A percentile compares a stretch with the other conserved stretches of the same genome.
These are phyloP conservation scores for Drosophila yooni DNA, from an alignment of 2,888 invertebrate species.

Conservation along the genomic window DNA sequence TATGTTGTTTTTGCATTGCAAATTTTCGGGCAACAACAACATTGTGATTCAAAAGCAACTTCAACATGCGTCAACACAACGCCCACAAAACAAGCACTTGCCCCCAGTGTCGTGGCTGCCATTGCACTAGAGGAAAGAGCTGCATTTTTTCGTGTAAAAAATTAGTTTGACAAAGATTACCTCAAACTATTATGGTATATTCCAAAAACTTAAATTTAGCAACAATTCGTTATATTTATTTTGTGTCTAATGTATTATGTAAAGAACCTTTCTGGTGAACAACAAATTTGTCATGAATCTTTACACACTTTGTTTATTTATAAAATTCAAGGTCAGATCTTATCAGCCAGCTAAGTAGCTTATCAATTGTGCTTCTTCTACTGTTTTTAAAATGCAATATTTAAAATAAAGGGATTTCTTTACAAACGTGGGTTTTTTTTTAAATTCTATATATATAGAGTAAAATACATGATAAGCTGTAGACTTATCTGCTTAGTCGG, in stretches of 20 bases:
- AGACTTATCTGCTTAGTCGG: neutral
- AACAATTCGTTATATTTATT: neutral
- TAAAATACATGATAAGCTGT: neutral
- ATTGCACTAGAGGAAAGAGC: neutral
- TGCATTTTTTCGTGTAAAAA: neutral
- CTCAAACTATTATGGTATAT: neutral
- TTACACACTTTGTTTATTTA: neutral
- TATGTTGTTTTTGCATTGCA: slow-evolving; percentile 75
- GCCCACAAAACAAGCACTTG: slow-evolving; percentile 35
- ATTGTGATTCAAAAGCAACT: slow-evolving; percentile 57
- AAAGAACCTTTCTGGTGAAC: neutral
- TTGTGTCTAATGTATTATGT: neutral
- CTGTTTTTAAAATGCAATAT: neutral
- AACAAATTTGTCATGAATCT: too few relatives aligned
- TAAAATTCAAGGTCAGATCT: neutral
- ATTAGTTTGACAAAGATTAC: neutral
- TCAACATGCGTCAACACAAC: slow-evolving; percentile 67
- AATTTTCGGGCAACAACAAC: slow-evolving; percentile 54
- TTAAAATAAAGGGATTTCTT: neutral
- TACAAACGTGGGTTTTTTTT: neutral
- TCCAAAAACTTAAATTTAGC: neutral
- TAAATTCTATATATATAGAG: neutral
- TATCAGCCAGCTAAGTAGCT: neutral
- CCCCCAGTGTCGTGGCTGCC: slow-evolving; percentile 25
- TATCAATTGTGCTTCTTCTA: neutral